These are phyloP conservation scores for Opisthograptis luteolata DNA, from an alignment of 2,888 invertebrate species.

Conservation along the genomic window DNA sequence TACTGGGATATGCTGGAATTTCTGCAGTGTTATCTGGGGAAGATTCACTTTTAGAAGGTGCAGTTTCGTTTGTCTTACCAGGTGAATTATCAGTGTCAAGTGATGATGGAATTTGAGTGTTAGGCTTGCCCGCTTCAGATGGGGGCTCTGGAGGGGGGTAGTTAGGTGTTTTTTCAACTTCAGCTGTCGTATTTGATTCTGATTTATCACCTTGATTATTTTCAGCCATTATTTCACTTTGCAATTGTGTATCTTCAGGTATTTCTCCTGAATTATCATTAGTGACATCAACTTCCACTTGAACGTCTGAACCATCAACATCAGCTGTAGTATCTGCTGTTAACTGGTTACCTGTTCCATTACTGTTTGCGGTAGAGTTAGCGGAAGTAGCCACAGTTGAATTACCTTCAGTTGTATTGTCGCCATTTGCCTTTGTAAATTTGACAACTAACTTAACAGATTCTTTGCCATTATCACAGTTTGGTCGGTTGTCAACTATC, in stretches of 20 bases:
- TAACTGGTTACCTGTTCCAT: constrained; percentile 5
- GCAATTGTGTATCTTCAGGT: constrained; percentile 4
- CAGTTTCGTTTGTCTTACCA: not conserved
- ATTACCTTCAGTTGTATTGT: not conserved
- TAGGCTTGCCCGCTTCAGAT: not conserved
- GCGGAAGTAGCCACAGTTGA: constrained; percentile 7
- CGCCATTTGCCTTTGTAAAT: constrained; percentile 4
- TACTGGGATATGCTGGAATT: not conserved
- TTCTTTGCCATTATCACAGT: constrained; percentile 12
- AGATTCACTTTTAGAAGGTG: not conserved
- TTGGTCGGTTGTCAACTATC: constrained; percentile 5
- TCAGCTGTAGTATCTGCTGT: constrained; percentile 11
- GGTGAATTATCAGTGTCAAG: not conserved
- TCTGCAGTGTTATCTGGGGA: not conserved
- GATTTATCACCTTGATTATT: constrained; percentile 15
- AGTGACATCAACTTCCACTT: constrained; percentile 16
- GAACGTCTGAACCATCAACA: constrained; percentile 3
- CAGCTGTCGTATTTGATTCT: constrained; percentile 12
- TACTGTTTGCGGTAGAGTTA: constrained; percentile 6
- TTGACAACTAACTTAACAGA: constrained; percentile 19
- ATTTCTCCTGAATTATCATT: constrained; percentile 1
- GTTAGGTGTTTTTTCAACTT: not conserved
- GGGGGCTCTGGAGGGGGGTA: not conserved
- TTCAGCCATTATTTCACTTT: constrained; percentile 16
- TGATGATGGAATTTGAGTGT: not conserved